A percentile compares a stretch with the other conserved stretches of the same genome.
phyloP scores from a whole-genome alignment of 1,140 invertebrate species.

The Heliothis virescens region DNA sequence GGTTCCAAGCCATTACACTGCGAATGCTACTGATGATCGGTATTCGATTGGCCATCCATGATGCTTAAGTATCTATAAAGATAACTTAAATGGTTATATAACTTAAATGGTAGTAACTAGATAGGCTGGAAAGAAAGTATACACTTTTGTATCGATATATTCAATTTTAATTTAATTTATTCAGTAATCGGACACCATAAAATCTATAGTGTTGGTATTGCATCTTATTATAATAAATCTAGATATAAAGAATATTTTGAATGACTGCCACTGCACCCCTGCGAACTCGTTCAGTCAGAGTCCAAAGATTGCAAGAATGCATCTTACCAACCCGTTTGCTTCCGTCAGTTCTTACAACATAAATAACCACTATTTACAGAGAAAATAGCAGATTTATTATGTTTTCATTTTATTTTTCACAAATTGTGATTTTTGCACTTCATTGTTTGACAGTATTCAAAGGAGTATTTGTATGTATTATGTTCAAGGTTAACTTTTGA shows the following conservation, averaged over 20 bases:
- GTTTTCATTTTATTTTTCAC: constrained; percentile 4
- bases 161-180: too few relatives aligned
- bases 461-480: not conserved
- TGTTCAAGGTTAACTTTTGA: not conserved
- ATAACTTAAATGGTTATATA: too few relatives aligned
- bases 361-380: constrained; percentile 19
- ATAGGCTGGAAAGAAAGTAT: too few relatives aligned
- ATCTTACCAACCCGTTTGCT: constrained; percentile 13
- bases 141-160: not conserved
- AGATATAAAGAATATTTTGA: not conserved
- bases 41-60: too few relatives aligned
- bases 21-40: too few relatives aligned
- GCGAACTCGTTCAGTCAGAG: not conserved
- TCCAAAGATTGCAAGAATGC: constrained; percentile 36
- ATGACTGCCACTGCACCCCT: not conserved
- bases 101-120: too few relatives aligned
- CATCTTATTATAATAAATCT: too few relatives aligned
- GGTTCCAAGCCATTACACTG: not conserved
- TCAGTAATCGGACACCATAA: too few relatives aligned
- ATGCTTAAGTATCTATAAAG: too few relatives aligned
- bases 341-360: constrained; percentile 10
- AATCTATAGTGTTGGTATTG: too few relatives aligned
- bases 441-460: not conserved
- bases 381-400: constrained; percentile 25
- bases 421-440: not conserved